Evolutionary conservation across 2,888 invertebrate genomes (phyloP), one percentile per base, ranked within the genome.

Genomic region (Gymnosoma rotundatum): DNA sequence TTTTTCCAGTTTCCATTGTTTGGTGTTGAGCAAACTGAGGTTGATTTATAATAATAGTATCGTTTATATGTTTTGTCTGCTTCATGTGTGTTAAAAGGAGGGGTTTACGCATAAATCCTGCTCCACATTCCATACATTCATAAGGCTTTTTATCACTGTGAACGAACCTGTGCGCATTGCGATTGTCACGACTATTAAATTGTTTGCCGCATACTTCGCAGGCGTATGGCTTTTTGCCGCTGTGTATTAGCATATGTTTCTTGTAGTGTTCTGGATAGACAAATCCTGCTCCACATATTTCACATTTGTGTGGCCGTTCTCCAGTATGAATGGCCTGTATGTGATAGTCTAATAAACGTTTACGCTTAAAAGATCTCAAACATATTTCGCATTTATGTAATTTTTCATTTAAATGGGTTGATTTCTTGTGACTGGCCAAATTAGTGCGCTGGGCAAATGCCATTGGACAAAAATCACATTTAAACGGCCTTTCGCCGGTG

Each of bases 131-230:
- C 83, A 95, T 92, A 89, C 97, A 97, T 91, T 96, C 96, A 91
- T 96, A 97, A 0, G 97, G 97, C 88, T 97, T 97, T 90, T 96
- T 96, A 90, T 96, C 96, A 88, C 96, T 96, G 92, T 97, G 97
- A 63, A 96, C 95, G 91, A 96, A 97, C 42, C 96, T 94, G 90
- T 97, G 97, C 12, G 96, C 96, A 93, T 97, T 97, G 80, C 97
- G 93, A 89, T 97, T 97, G 92, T 97, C 97, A 80, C 96, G 94
- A 12, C 96, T 96, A 90, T 95, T 96, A 93, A 97, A 97, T 69
- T 95, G 94, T 90, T 97, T 97, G 70, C 96, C 96, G 91, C 97
- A 97, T 18, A 97, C 95, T 93, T 95, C 95, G 86, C 97, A 97
- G 0, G 93, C 92, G 87, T 94, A 97, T 0, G 96, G 96, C 83